Evolutionary conservation across 2,113 vertebrate species (phyloP).

Genomic region (Corythoichthys intestinalis): DNA sequence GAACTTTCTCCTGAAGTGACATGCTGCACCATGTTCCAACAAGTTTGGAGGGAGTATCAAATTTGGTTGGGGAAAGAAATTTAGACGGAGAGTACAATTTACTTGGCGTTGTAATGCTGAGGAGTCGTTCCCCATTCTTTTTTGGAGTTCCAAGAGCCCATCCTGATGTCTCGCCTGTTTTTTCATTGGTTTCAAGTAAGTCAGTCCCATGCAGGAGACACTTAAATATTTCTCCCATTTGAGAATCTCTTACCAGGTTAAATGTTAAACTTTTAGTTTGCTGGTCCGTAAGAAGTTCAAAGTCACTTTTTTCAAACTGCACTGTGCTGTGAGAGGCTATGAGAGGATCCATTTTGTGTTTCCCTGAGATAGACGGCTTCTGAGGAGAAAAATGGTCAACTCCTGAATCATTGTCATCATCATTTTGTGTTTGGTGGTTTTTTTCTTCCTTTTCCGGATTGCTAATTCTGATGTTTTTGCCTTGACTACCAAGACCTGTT

Average conservation of each 20-base stretch:
- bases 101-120: slow-evolving; percentile 62
- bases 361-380: slow-evolving; percentile 44
- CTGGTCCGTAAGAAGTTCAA: slow-evolving; percentile 90
- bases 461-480: slow-evolving; percentile 72
- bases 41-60: slow-evolving; percentile 67
- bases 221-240: slow-evolving; percentile 98
- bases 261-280: slow-evolving; percentile 90
- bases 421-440: background rate
- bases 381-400: slow-evolving; percentile 18
- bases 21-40: slow-evolving; percentile 78
- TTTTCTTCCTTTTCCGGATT: slow-evolving; percentile 29
- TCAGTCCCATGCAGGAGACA: slow-evolving; percentile 91
- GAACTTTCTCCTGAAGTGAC: slow-evolving; percentile 76
- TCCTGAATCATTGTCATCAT: background rate
- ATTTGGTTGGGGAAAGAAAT: slow-evolving; percentile 68
- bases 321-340: slow-evolving; percentile 55
- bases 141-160: slow-evolving; percentile 84
- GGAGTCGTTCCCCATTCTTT: slow-evolving; percentile 75
- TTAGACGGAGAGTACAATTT: slow-evolving; percentile 71
- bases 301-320: slow-evolving; percentile 76
- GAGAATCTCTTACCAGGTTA: slow-evolving; percentile 91
- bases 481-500: slow-evolving; percentile 72
- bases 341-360: slow-evolving; percentile 24
- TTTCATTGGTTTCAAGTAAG: slow-evolving; percentile 75
- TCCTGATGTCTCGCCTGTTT: slow-evolving; percentile 65